These are phyloP conservation scores for Enteromius thamalakanensis DNA, from an alignment of 2,797 vertebrate genomes.

Conservation along the genomic window DNA sequence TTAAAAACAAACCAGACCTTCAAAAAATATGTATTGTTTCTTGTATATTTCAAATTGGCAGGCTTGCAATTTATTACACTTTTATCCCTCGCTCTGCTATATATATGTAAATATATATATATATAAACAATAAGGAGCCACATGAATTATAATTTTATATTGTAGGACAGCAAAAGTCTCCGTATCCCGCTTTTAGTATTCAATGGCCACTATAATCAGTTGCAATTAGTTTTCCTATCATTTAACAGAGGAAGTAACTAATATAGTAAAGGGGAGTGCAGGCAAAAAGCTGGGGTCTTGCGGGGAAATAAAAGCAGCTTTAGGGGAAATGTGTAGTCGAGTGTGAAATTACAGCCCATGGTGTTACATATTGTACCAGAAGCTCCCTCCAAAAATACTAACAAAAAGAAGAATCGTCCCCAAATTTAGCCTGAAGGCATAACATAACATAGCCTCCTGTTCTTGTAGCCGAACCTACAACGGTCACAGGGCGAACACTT, in stretches of 20 bases:
- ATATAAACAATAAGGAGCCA: neutral
- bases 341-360: slow-evolving; percentile 99
- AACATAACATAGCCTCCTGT: slow-evolving; percentile 68
- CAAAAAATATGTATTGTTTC: neutral
- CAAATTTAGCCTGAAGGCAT: slow-evolving; percentile 87
- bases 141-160: slow-evolving; percentile 15
- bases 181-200: slow-evolving; percentile 56
- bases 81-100: neutral
- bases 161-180: slow-evolving; percentile 16
- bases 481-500: slow-evolving; percentile 56
- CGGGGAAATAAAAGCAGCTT: slow-evolving; percentile 93
- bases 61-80: neutral
- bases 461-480: slow-evolving; percentile 59
- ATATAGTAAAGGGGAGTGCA: slow-evolving; percentile 76
- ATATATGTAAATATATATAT: too few species aligned
- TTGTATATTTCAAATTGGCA: neutral
- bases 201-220: slow-evolving; percentile 63
- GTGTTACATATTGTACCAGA: slow-evolving; percentile 99
- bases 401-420: slow-evolving; percentile 83
- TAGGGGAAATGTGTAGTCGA: slow-evolving; percentile 94
- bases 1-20: neutral
- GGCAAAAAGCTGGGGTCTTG: slow-evolving; percentile 90
- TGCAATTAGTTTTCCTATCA: slow-evolving; percentile 74
- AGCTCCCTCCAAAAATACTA: slow-evolving; percentile 87
- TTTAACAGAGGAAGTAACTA: slow-evolving; percentile 77